Evolutionary conservation across 2,797 vertebrate species (phyloP), one percentile per base, ranked within the genome.

Genomic region (Poeciliopsis infans): DNA sequence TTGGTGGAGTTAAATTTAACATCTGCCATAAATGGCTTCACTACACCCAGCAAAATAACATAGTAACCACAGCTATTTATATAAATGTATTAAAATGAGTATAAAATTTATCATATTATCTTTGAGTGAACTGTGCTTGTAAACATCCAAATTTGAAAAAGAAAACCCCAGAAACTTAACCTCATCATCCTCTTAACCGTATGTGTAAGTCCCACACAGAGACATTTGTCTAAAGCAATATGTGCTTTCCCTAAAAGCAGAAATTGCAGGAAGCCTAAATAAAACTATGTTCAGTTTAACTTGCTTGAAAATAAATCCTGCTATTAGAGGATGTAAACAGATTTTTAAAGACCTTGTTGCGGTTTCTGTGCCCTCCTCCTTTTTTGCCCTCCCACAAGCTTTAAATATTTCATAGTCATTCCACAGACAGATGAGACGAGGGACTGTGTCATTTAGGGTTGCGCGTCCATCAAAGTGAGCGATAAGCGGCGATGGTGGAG

Each of bases 61-160:
- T 31, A 25, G 55, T 78, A 75, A 79, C 57, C 53, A 70, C 79
- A 57, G 41, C 74, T 57, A 72, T 77, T 73, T 69, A 79, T 75
- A 25, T 81, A 46, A 43, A 85, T 72, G 80, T 78, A 70, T 75
- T 80, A 36, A n/a, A 55, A 31, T 78, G 43, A 31, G 46, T 43
- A 23, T 72, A 68, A 72, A 80, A 78, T 87, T 90, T 72, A 79
- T 79, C 68, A 61, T 83, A 76, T 85, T 69, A 46, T 88, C 78
- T 68, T 68, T 68, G 23, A n/a, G 10, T 75, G 73, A 81, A 83
- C 79, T 70, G 77, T 71, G 78, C 7, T n/a, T 79, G 83, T 86
- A 91, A 91, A 92, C 81, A 89, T 85, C 79, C 79, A 79, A 45
- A 84, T 84, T 73, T 82, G 59, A 68, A 57, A 57, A 53, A 23